Percentiles rank a stretch among this genome's conserved stretches.
Conservation (phyloP, 1,140 invertebrate species). For the Drosophila gunungcola region DNA sequence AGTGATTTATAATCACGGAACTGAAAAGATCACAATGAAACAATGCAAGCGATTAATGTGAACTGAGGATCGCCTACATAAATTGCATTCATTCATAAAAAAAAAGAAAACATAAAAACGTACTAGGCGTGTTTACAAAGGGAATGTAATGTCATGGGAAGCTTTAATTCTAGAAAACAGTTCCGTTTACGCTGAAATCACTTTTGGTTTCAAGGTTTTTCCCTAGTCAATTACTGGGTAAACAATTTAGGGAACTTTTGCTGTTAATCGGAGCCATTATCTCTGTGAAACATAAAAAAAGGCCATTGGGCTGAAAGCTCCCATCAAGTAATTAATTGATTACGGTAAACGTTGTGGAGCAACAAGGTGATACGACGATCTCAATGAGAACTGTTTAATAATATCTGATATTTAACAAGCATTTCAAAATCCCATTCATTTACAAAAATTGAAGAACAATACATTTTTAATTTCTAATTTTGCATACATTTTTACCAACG, state of each 20-base stretch:
- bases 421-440: neutral
- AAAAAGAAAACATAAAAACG: constrained; percentile 6
- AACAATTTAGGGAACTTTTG: constrained; percentile 38
- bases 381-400: constrained; percentile 3
- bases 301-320: constrained; percentile 7
- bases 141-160: constrained; percentile 31
- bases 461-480: too few species aligned
- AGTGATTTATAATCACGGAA: constrained; percentile 53
- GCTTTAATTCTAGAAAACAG: constrained; percentile 17
- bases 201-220: constrained; percentile 10
- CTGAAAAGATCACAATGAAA: constrained; percentile 40
- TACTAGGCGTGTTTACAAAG: constrained; percentile 3
- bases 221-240: constrained; percentile 27
- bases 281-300: constrained; percentile 7
- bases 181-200: constrained; percentile 15
- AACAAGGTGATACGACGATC: constrained; percentile 24
- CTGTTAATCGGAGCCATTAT: constrained; percentile 30
- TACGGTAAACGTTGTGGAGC: constrained; percentile 33
- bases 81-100: constrained; percentile 47
- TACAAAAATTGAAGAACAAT: too few species aligned
- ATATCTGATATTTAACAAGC: neutral
- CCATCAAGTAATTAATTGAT: constrained; percentile 31
- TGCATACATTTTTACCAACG: too few species aligned
- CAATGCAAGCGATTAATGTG: constrained; percentile 23
- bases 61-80: constrained; percentile 34